Base-by-base conservation (phyloP, 2,888 invertebrate species). In the Xestia sexstrigata region DNA sequence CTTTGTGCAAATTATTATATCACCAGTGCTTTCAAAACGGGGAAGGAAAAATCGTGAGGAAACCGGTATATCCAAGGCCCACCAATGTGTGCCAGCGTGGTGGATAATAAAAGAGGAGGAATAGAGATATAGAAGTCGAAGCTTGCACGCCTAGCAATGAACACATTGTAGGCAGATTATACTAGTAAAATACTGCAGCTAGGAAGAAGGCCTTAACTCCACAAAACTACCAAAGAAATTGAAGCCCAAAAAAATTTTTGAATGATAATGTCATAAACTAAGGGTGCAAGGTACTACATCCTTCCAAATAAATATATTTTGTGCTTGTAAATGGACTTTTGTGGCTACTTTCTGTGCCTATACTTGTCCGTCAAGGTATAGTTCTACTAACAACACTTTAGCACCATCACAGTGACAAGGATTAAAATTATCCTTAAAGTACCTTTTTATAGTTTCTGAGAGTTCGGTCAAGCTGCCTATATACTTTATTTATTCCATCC, bases 351-450 rank as follows among this genome's bases (percentile, higher is more conserved):
- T n/a, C 6, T 23, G 47, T 49, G 58, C 35, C 70, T 74, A 83
- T 70, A 83, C 70, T 52, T 30, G 62, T 67, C 58, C 39, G 1
- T 55, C 26, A 62, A n/a, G 1, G 74, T 74, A 82, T 78, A 82
- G 62, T 83, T 67, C 30, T 35, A 52, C 42, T 15, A 0, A 55
- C 1, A 45, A 49, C 13, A 23, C 30, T 30, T 2, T 39, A 55
- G n/a, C 5, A 47, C 13, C 45, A 70, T 60, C 60, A 45, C 15
- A 63, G 60, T 69, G 49, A n/a, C 2, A 4, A 55, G 35, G 23
- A 65, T n/a, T 8, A 39, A 45, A 39, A 71, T 55, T 15, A 1
- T 17, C 65, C 42, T 42, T 45, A 0, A 65, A 58, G 1, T 82
- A 82, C 83, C 82, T 82, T 72, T 72, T 67, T 62, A 26, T 15